Base-by-base conservation (phyloP, 2,797 vertebrate species). In the Pseudotriccus pelzelni region DNA sequence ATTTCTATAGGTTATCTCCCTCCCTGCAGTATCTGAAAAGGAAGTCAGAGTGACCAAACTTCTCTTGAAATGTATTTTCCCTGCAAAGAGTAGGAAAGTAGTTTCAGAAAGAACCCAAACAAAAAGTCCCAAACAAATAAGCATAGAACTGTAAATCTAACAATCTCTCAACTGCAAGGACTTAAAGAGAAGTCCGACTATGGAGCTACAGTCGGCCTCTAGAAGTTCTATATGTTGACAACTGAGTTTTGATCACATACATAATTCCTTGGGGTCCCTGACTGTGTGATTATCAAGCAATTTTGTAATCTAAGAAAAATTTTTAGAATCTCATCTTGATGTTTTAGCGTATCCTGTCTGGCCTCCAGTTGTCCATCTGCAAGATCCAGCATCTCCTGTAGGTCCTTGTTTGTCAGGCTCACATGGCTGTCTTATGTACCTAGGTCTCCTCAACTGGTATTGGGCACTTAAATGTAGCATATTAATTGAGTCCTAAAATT, bases 51-150 rank as follows among this genome's bases (percentile, higher is more conserved):
- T 9, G 25, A 72, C 4, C 2, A 72, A 49, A 72, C 19, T 58
- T 89, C 18, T 37, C 7, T 47, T 79, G 52, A 66, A 66, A 47
- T 7, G 2, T 30, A 59, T 17, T 49, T 94, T 74, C 4, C 37
- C 9, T 66, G 6, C 3, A 74, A 64, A 87, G 18, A 59, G 6
- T 7, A 87, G 27, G 14, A 84, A 24, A 56, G 23, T 50, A 28
- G 3, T 21, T 12, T 43, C 24, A 17, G 36, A 37, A 22, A 5
- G 37, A 3, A 2, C 3, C 37, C 4, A 47, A 20, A 5, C 7
- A 6, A 56, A 16, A 44, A 30, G 0, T 7, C 41, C 22, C 8
- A 44, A 67, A 44, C 9, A 34, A 79, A 7, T 2, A 49, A 70
- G 9, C 44, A n/a, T 14, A 43, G 6, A 77, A 44, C 3, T 20